phyloP scores from a whole-genome alignment of 2,113 vertebrate genomes.

The Rhegmatorhina hoffmannsi region DNA sequence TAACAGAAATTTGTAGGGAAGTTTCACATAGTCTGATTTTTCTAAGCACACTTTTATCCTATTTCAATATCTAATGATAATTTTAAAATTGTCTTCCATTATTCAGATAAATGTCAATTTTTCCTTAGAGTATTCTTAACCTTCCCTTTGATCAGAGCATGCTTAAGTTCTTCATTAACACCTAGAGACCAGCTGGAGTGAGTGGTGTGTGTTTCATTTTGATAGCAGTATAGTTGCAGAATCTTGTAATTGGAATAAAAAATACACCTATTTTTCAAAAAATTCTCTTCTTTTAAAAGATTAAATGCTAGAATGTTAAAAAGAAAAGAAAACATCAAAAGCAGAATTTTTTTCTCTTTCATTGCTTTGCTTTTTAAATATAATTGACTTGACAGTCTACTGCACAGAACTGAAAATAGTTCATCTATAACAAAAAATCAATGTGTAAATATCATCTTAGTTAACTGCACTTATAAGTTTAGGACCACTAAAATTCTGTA shows the following conservation, averaged over 20 bases:
- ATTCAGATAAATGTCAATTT: neutral
- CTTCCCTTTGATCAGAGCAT: neutral
- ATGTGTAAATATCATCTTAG: neutral
- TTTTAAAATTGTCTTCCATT: neutral
- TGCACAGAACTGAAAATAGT: neutral
- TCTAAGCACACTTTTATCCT: neutral
- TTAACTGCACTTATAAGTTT: neutral
- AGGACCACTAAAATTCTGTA: neutral
- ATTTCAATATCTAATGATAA: neutral
- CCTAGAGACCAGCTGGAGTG: neutral
- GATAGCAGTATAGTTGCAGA: neutral
- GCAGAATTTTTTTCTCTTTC: neutral
- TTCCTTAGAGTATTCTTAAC: neutral
- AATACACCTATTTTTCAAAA: neutral
- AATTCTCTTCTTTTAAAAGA: neutral
- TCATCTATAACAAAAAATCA: neutral
- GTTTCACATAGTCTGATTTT: neutral
- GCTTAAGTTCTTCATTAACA: neutral
- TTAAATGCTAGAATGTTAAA: neutral
- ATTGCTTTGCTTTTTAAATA: neutral
- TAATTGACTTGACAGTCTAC: neutral
- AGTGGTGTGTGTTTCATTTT: neutral
- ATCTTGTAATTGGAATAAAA: neutral
- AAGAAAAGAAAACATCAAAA: neutral
- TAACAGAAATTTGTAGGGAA: neutral